Evolutionary conservation across 2,888 invertebrate genomes (phyloP).

Genomic region (Dromius quadrimaculatus): DNA sequence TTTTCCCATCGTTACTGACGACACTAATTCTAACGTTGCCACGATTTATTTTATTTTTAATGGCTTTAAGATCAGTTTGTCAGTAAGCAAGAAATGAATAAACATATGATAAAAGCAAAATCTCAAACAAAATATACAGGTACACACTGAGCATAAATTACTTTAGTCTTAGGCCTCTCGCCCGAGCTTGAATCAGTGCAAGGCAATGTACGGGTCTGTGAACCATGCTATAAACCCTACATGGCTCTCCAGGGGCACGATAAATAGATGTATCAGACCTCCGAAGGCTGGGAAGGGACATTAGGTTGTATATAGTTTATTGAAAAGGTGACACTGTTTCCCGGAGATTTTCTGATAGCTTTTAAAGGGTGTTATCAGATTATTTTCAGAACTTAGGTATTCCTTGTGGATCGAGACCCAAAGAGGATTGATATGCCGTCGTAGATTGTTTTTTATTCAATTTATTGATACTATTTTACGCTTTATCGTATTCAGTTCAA

Average conservation of each 20-base stretch:
- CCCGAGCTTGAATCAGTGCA: not conserved
- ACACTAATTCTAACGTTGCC: no score
- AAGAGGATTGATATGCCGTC: no score
- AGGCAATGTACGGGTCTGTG: constrained; percentile 1
- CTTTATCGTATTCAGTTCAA: no score
- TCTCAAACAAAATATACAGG: constrained; percentile 23
- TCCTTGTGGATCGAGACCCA: no score
- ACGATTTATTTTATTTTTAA: no score
- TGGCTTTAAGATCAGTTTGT: no score
- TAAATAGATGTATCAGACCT: constrained; percentile 36
- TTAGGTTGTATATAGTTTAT: constrained; percentile 23
- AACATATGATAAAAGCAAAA: no score
- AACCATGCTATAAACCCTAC: not conserved
- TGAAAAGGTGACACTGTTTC: constrained; percentile 24
- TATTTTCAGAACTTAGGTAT: no score
- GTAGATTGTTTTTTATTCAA: no score
- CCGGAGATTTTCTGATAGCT: constrained; percentile 2
- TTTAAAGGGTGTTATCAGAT: constrained; percentile 7
- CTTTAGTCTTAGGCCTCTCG: not conserved
- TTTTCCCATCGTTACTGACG: no score
- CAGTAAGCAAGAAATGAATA: no score
- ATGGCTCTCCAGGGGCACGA: constrained; percentile 29
- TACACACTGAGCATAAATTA: constrained; percentile 22
- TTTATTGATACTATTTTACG: no score
- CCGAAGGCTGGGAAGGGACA: constrained; percentile 5